phyloP scores from a whole-genome alignment of 2,888 invertebrate species.

The Thysanoteuthis rhombus region DNA sequence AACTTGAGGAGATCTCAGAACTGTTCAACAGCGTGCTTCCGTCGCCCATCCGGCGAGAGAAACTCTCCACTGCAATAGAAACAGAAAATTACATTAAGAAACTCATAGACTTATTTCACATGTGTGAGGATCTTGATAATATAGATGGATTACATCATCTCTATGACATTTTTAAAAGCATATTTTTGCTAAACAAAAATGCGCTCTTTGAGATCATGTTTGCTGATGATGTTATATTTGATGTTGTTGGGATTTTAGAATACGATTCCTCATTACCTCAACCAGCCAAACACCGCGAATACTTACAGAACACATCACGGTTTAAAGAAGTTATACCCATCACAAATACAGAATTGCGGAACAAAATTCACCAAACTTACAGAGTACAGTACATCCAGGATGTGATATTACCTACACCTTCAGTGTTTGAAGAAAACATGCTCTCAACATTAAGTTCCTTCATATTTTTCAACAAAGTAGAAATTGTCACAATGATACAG shows the following conservation, averaged over 20 bases:
- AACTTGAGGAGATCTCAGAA: conserved; percentile 94
- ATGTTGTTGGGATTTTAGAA: conserved; percentile 90
- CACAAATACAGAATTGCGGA: conserved; percentile 89
- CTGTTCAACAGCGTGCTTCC: conserved; percentile 73
- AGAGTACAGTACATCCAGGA: conserved; percentile 98
- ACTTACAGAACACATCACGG: conserved; percentile 87
- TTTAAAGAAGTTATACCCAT: conserved; percentile 83
- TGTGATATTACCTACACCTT: conserved; percentile 97
- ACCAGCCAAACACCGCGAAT: conserved; percentile 84
- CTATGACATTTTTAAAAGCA: conserved; percentile 97
- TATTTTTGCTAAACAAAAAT: conserved; percentile 97
- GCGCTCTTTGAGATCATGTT: conserved; percentile 97
- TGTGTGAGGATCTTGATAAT: conserved; percentile 96
- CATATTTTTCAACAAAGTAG: conserved; percentile 99
- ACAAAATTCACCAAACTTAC: conserved; percentile 99
- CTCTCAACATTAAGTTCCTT: conserved; percentile 96
- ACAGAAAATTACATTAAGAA: conserved; percentile 95
- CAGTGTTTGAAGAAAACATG: conserved; percentile 99
- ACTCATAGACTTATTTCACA: conserved; percentile 91
- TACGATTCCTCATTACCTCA: conserved; percentile 84
- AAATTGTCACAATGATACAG: conserved; percentile 94
- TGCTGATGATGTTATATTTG: conserved; percentile 93
- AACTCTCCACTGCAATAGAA: conserved; percentile 91
- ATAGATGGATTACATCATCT: conserved; percentile 87
- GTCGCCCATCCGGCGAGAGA: conserved; percentile 91